Conservation (phyloP, 2,888 invertebrate species). For the Dynastes tityus region DNA sequence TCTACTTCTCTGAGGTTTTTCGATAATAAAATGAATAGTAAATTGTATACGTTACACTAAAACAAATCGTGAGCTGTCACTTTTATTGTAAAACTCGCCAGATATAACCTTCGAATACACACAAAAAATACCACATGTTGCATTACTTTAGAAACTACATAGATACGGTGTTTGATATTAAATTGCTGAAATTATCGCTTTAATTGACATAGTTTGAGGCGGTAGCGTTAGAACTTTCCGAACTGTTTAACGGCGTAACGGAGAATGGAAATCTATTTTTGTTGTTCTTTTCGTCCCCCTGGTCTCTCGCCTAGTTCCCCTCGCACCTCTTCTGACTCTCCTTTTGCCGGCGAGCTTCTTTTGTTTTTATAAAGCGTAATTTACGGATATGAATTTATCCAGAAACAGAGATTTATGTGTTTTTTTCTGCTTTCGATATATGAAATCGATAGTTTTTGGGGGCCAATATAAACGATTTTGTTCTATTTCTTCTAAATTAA, state of each 20-base stretch:
- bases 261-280: slow-evolving; percentile 35
- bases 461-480: slow-evolving; percentile 36
- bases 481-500: slow-evolving; percentile 44
- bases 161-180: slow-evolving; percentile 46
- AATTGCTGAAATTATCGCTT: slow-evolving; percentile 49
- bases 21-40: no score
- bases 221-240: slow-evolving; percentile 48
- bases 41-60: background rate
- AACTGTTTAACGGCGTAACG: slow-evolving; percentile 22
- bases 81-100: slow-evolving; percentile 9
- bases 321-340: background rate
- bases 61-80: background rate
- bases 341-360: background rate
- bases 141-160: slow-evolving; percentile 45
- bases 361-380: slow-evolving; percentile 40
- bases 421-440: slow-evolving; percentile 35
- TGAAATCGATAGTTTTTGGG: slow-evolving; percentile 34
- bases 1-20: no score
- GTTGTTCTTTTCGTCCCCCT: slow-evolving; percentile 11
- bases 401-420: slow-evolving; percentile 30
- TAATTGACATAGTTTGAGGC: slow-evolving; percentile 51
- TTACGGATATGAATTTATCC: slow-evolving; percentile 44
- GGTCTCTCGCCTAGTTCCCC: background rate
- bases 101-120: slow-evolving; percentile 1
- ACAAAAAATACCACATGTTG: slow-evolving; percentile 47